Conservation (phyloP, 2,797 vertebrate species). For the Siniperca scherzeri region DNA sequence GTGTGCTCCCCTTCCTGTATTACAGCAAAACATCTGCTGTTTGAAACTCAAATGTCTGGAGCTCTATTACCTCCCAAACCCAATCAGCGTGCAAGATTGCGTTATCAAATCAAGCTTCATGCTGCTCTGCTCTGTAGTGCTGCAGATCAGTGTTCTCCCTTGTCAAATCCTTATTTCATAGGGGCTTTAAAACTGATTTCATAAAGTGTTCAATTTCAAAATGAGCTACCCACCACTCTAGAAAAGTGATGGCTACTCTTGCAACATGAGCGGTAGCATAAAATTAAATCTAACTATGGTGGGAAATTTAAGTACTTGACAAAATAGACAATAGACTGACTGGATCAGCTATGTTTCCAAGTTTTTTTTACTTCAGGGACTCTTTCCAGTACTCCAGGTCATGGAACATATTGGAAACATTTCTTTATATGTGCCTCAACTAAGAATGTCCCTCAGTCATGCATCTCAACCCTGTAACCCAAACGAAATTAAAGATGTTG, state of each 20-base stretch:
- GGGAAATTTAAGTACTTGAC: conserved; percentile 39
- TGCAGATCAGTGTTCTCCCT: conserved; percentile 61
- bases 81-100: conserved; percentile 82
- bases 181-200: conserved; percentile 67
- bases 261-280: conserved; percentile 38
- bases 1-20: conserved; percentile 66
- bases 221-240: conserved; percentile 54
- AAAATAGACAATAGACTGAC: conserved; percentile 26
- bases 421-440: conserved; percentile 14
- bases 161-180: conserved; percentile 70
- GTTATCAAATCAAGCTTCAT: conserved; percentile 74
- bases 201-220: conserved; percentile 67
- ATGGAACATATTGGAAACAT: conserved; percentile 19
- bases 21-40: conserved; percentile 81
- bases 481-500: conserved; percentile 40
- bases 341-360: conserved; percentile 5
- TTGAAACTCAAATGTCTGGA: conserved; percentile 75
- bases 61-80: conserved; percentile 77
- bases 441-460: conserved; percentile 29
- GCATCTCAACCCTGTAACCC: conserved; percentile 26
- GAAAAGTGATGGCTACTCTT: conserved; percentile 44
- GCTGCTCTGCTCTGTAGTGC: conserved; percentile 58
- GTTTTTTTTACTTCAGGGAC: conserved; percentile 26
- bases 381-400: neutral
- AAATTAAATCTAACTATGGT: conserved; percentile 35